These are phyloP conservation scores for Mamestra configurata DNA, from an alignment of 1,140 invertebrate species.

Conservation along the genomic window DNA sequence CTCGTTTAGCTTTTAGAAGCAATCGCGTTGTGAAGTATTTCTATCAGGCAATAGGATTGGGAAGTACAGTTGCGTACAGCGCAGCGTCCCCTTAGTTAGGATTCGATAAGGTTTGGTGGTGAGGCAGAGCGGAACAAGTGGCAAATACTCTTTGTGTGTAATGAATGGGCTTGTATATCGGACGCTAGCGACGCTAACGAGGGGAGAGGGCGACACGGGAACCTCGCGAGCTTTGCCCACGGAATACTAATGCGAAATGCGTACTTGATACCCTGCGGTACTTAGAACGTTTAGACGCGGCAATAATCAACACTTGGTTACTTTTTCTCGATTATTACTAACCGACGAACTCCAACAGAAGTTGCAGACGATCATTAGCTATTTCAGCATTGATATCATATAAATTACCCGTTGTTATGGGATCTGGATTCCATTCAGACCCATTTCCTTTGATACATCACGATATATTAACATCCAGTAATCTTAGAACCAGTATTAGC, in stretches of 20 bases:
- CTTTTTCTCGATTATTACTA: not conserved
- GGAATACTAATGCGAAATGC: slow-evolving; percentile 26
- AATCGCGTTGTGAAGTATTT: not conserved
- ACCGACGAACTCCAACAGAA: not conserved
- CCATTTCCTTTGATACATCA: slow-evolving; percentile 27
- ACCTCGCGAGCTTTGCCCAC: slow-evolving; percentile 11
- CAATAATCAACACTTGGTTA: not conserved
- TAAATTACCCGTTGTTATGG: not conserved
- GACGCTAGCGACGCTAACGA: slow-evolving; percentile 54
- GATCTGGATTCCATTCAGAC: slow-evolving; percentile 14
- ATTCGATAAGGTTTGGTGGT: slow-evolving; percentile 51
- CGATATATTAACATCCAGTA: slow-evolving; percentile 11
- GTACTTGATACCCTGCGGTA: not conserved
- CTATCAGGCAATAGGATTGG: not conserved
- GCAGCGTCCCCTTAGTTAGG: slow-evolving; percentile 29
- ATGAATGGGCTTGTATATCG: slow-evolving; percentile 53
- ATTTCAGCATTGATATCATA: not conserved
- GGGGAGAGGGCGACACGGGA: slow-evolving; percentile 45
- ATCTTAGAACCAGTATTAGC: slow-evolving; percentile 14
- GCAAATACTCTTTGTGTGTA: slow-evolving; percentile 59
- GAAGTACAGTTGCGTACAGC: slow-evolving; percentile 10
- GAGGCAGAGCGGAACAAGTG: slow-evolving; percentile 71
- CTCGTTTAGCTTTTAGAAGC: not conserved
- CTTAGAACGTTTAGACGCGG: not conserved
- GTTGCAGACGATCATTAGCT: not conserved